phyloP scores from a whole-genome alignment of 1,140 invertebrate species.

The Drosophila neocordata region DNA sequence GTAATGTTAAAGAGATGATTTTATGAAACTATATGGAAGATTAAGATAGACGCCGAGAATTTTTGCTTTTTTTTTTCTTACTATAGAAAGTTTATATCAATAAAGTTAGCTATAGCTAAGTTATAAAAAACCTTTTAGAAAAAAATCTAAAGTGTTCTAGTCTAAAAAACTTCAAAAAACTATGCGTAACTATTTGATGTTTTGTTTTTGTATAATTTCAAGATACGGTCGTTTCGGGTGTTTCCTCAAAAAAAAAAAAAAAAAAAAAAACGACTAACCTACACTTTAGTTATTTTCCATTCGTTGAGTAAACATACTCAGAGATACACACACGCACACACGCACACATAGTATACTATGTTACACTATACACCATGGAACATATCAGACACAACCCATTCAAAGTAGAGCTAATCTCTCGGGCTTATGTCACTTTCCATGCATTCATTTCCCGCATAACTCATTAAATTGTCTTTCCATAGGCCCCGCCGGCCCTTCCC shows the following conservation, averaged over 20 bases:
- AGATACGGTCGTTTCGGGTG: not conserved
- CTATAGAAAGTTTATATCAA: too few species aligned
- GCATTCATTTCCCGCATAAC: slow-evolving; percentile 35
- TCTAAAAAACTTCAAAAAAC: too few species aligned
- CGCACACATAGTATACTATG: not conserved
- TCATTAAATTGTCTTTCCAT: slow-evolving; percentile 38
- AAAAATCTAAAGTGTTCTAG: too few species aligned
- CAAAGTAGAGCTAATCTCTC: slow-evolving; percentile 23
- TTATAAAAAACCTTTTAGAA: too few species aligned
- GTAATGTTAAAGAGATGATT: too few species aligned
- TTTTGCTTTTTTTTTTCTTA: too few species aligned
- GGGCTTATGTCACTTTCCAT: slow-evolving; percentile 28
- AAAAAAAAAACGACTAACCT: not conserved
- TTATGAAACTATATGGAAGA: too few species aligned
- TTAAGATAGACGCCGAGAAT: too few species aligned
- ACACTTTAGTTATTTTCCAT: slow-evolving; percentile 15
- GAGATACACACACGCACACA: not conserved
- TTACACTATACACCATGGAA: too few species aligned
- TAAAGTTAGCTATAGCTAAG: too few species aligned
- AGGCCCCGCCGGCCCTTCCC: not conserved
- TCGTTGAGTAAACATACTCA: not conserved
- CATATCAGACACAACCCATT: slow-evolving; percentile 7
- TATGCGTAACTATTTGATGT: too few species aligned
- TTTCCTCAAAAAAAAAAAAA: not conserved
- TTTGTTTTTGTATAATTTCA: too few species aligned